phyloP scores from a whole-genome alignment of 2,797 vertebrate species.

The Iguana delicatissima region DNA sequence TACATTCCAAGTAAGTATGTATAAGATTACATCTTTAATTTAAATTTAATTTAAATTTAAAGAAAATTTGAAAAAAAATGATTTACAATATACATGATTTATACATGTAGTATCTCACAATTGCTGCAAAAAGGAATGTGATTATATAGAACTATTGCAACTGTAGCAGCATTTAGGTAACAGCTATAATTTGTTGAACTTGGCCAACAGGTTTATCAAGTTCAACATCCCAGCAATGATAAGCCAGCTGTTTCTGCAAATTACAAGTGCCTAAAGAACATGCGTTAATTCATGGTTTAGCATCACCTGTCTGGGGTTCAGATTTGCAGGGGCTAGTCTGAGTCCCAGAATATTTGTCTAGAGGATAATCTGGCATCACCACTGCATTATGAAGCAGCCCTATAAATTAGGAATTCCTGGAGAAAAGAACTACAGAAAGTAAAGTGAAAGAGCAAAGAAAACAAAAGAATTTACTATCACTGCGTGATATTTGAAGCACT shows the following conservation, averaged over 20 bases:
- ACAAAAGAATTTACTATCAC: no score
- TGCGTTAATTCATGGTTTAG: neutral
- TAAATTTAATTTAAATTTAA: constrained; percentile 10
- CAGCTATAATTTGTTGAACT: neutral
- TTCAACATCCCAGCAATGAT: neutral
- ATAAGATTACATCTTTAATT: neutral
- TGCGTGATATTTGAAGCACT: neutral
- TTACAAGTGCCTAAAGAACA: neutral
- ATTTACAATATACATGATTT: neutral
- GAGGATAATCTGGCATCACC: neutral
- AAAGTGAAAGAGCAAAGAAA: neutral
- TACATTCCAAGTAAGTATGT: neutral
- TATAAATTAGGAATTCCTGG: neutral
- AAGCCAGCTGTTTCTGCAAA: neutral
- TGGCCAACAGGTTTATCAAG: neutral
- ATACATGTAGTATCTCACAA: neutral
- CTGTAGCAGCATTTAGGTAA: neutral
- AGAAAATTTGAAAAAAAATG: neutral
- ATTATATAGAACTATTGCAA: neutral
- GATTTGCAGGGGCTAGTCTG: neutral
- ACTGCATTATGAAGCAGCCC: neutral
- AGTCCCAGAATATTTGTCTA: neutral
- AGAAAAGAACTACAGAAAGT: constrained; percentile 2
- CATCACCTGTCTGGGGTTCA: neutral
- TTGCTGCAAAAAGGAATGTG: neutral